These are phyloP conservation scores for Bellardia bayeri DNA, from an alignment of 2,888 invertebrate species.

Conservation along the genomic window DNA sequence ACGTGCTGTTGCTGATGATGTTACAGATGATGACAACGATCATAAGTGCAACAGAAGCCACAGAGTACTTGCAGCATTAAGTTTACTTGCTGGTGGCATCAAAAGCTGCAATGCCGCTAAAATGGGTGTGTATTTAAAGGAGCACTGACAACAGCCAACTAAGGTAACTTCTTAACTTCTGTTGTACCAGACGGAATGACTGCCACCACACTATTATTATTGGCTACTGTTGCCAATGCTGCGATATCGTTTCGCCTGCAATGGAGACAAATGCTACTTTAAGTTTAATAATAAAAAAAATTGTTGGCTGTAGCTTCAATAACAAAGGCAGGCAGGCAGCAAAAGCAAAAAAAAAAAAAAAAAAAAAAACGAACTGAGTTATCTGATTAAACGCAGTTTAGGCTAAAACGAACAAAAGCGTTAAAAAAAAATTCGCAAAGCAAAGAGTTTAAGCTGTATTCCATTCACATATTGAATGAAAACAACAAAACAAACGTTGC, in stretches of 20 bases:
- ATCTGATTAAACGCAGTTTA: conserved; percentile 77
- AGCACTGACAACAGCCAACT: conserved; percentile 70
- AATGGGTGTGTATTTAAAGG: conserved; percentile 71
- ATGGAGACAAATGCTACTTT: conserved; percentile 71
- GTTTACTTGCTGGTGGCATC: conserved; percentile 69
- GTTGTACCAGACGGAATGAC: conserved; percentile 72
- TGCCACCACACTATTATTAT: conserved; percentile 70
- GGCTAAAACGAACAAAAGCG: conserved; percentile 68
- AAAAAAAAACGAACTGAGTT: conserved; percentile 68
- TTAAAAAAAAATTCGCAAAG: conserved; percentile 17
- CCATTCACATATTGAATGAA: conserved; percentile 60
- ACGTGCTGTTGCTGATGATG: conserved; percentile 73
- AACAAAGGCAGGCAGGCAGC: conserved; percentile 52
- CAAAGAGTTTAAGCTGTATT: conserved; percentile 33
- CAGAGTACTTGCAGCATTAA: conserved; percentile 71
- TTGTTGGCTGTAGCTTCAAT: conserved; percentile 41
- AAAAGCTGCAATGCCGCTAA: conserved; percentile 69
- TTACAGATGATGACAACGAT: conserved; percentile 74
- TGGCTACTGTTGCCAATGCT: conserved; percentile 69
- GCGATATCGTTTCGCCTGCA: conserved; percentile 47
- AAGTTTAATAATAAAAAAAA: conserved; percentile 54
- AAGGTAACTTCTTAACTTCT: conserved; percentile 68
- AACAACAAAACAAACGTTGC: conserved; percentile 40
- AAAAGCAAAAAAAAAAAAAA: background rate
- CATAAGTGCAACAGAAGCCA: conserved; percentile 74